Conservation (phyloP, 2,113 vertebrate species). For the Paradisaea rubra region DNA sequence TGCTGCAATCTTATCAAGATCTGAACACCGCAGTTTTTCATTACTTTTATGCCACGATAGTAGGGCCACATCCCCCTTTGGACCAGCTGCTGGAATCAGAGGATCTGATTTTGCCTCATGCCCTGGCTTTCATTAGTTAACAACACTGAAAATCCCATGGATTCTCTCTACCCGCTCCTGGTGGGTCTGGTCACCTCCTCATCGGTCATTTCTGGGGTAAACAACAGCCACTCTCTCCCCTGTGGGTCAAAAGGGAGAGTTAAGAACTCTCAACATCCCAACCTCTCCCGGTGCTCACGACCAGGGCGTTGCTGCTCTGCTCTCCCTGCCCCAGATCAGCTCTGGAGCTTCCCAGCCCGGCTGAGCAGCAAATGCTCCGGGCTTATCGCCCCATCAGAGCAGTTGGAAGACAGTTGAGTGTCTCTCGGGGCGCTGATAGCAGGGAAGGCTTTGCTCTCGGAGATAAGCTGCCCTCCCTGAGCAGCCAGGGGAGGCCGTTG, state of each 20-base stretch:
- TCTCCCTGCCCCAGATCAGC: background rate
- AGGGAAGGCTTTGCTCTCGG: constrained; percentile 35
- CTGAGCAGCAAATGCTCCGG: fast-evolving
- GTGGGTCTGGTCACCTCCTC: background rate
- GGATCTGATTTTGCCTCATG: background rate
- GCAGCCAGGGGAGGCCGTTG: constrained; percentile 37
- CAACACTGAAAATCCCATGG: background rate
- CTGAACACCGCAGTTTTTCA: background rate
- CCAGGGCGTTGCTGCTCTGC: background rate
- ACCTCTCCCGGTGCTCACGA: fast-evolving
- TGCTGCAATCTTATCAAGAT: background rate
- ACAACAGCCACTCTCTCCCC: no score
- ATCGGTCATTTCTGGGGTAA: fast-evolving
- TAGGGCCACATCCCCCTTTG: background rate
- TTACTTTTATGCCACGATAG: background rate
- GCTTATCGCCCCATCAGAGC: constrained; percentile 47
- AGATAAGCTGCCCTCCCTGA: constrained; percentile 57
- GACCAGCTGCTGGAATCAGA: background rate
- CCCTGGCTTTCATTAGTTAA: background rate
- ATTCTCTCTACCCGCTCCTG: background rate
- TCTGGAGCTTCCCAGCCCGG: background rate
- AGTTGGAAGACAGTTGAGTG: constrained; percentile 66
- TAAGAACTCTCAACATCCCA: fast-evolving
- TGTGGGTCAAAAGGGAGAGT: fast-evolving
- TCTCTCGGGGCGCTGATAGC: constrained; percentile 15